phyloP scores from a whole-genome alignment of 2,113 vertebrate species.

The Anas platyrhynchos region DNA sequence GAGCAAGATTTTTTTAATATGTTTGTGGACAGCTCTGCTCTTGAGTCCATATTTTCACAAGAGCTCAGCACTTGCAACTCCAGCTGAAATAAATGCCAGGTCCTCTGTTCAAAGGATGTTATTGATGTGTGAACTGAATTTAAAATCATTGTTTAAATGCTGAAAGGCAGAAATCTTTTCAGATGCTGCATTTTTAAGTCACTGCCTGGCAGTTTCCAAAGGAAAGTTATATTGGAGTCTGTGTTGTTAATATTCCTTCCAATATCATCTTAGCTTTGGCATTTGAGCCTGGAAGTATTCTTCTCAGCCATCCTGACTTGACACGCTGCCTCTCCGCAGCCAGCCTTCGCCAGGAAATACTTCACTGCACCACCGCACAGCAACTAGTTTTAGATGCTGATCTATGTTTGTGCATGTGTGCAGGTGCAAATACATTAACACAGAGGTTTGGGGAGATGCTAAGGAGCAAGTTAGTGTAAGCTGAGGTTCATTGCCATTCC shows the following conservation, averaged over 20 bases:
- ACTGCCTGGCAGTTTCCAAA: neutral
- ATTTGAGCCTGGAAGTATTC: neutral
- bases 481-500: neutral
- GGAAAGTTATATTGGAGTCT: neutral
- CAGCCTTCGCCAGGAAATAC: neutral
- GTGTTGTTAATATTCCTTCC: neutral
- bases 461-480: fast-evolving
- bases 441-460: neutral
- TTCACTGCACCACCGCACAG: neutral
- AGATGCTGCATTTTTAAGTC: slow-evolving; percentile 9
- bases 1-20: neutral
- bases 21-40: neutral
- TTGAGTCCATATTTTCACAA: neutral
- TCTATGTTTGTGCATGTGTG: neutral
- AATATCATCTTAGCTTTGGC: neutral
- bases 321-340: fast-evolving
- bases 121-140: slow-evolving; percentile 34
- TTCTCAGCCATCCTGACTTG: neutral
- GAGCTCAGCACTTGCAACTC: neutral
- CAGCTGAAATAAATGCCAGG: slow-evolving; percentile 43
- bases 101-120: neutral
- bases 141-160: slow-evolving; percentile 15
- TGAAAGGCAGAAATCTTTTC: slow-evolving; percentile 12
- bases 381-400: neutral
- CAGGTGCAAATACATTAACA: neutral